Evolutionary conservation across 1,140 invertebrate species (phyloP), one percentile per base, ranked within the genome.

Genomic region (Neomicropteryx cornuta): DNA sequence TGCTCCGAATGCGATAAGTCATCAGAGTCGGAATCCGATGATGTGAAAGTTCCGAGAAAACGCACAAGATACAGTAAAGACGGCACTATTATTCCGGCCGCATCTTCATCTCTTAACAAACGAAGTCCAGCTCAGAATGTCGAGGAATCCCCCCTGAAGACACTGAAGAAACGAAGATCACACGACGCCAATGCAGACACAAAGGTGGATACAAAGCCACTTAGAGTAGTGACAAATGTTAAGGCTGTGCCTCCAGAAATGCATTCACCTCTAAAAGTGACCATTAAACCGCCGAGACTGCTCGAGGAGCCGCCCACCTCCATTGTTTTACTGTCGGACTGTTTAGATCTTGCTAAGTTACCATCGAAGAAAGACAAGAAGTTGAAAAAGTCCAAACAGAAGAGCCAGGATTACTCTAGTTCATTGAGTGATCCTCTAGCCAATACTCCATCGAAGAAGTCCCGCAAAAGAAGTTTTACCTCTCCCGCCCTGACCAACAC

Each of bases 1-100:
- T 91, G 87, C 56, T 88, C 86, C 1, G 86, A 90, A 58, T 91
- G 87, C 51, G 85, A 88, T 54, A 88, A 87, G 49, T 83, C 82
- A 2, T 83, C 83, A 2, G 81, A 81, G 33, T 86, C 83, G 1
- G 81, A 84, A 50, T 63, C 68, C 0, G 81, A 86, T 46, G 70
- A 87, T 45, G 76, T 82, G 23, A 82, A 84, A 42, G 82, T 82
- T 1, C 83, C 84, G 0, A 71, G 85, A 16, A 75, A 85, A 10
- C 75, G 81, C 42, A 75, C 84, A 16, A 71, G 82, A 5, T 81
- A 81, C 44, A 83, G 76, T 49, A 82, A 81, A 50, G 77, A 79
- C 28, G 77, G 75, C 3, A 54, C 58, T 4, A 63, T 66, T 14
- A 56, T 65, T 11, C 29, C 41, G 40, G 47, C 53, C 1, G 56